A percentile compares a stretch with the other conserved stretches of the same genome.
These are phyloP conservation scores for Cuculus canorus DNA, from an alignment of 2,797 vertebrate species.

Conservation along the genomic window DNA sequence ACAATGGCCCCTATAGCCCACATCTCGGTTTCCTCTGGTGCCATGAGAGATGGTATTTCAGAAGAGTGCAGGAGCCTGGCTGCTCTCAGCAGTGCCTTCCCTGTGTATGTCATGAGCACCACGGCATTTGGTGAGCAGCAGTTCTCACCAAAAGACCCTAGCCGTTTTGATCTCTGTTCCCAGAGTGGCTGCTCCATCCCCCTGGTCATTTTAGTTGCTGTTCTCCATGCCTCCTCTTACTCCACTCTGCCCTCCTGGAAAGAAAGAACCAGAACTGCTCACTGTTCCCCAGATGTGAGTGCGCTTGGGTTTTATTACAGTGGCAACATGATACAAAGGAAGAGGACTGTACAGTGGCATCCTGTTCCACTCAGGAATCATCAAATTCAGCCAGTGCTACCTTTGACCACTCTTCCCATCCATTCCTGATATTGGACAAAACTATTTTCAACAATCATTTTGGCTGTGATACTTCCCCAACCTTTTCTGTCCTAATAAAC, in stretches of 20 bases:
- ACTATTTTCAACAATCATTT: constrained; percentile 4
- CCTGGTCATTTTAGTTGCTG: not conserved
- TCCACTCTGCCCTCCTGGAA: not conserved
- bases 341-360: not conserved
- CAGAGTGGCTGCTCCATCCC: not conserved
- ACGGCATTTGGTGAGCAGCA: not conserved
- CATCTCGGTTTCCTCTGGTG: not conserved
- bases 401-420: not conserved
- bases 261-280: not conserved
- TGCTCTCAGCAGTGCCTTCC: not conserved
- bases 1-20: not conserved
- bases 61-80: fast-evolving
- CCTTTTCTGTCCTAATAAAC: constrained; percentile 39
- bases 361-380: not conserved
- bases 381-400: not conserved
- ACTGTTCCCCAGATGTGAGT: not conserved
- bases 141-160: not conserved
- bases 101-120: not conserved
- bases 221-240: not conserved
- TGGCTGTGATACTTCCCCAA: constrained; percentile 31
- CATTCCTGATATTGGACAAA: constrained; percentile 26
- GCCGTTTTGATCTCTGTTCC: not conserved
- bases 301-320: not conserved
- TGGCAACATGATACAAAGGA: not conserved
- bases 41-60: not conserved